phyloP scores from a whole-genome alignment of 2,797 vertebrate genomes.

The Lepilemur septentrionalis region DNA sequence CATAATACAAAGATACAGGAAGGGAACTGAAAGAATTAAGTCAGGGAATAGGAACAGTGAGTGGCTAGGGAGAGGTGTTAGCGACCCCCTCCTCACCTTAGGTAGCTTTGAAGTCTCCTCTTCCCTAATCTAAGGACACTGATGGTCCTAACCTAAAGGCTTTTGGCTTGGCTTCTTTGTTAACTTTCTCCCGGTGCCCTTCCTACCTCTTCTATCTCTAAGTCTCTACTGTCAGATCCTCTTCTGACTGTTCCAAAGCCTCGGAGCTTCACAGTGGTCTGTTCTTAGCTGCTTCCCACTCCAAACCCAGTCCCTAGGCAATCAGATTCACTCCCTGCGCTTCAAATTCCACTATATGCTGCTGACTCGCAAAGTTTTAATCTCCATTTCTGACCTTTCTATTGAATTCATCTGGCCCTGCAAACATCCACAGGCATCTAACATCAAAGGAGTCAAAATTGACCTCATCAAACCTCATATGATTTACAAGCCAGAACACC shows the following conservation, averaged over 20 bases:
- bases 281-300: neutral
- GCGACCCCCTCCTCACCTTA: too few relatives aligned
- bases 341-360: neutral
- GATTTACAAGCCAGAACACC: neutral
- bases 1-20: neutral
- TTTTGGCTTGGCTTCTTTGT: neutral
- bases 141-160: neutral
- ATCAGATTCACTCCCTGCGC: neutral
- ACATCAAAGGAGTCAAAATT: neutral
- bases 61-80: neutral
- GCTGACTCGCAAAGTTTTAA: neutral
- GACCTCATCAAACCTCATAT: neutral
- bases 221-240: neutral
- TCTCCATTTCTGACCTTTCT: neutral
- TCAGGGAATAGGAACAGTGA: neutral
- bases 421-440: neutral
- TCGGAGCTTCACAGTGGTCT: neutral
- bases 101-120: neutral
- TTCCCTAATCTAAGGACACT: neutral
- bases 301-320: neutral
- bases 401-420: constrained; percentile 4
- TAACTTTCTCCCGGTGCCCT: neutral
- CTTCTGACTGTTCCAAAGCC: neutral
- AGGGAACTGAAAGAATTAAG: neutral
- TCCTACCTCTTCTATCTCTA: neutral